Percentiles rank a stretch among this genome's conserved stretches.
These are phyloP conservation scores for Nasua narica DNA, from an alignment of 2,797 vertebrate species.

Conservation along the genomic window DNA sequence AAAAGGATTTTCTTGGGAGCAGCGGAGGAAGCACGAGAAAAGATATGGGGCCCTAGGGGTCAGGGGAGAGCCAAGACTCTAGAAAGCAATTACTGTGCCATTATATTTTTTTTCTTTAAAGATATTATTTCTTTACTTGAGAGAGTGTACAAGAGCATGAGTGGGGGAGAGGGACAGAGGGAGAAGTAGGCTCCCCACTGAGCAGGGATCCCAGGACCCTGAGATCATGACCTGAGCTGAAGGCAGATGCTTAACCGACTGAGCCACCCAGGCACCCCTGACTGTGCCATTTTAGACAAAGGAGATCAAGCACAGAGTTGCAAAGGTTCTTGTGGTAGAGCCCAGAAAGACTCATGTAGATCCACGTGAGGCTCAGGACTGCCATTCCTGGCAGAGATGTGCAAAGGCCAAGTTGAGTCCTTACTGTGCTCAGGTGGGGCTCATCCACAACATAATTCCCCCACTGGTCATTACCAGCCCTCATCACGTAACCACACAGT, in stretches of 20 bases:
- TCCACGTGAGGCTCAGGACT: background rate
- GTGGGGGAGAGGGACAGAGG: too few species aligned
- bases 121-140: background rate
- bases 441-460: background rate
- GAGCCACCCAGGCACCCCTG: background rate
- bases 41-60: background rate
- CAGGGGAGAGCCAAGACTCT: background rate
- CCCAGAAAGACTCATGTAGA: accelerated
- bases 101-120: background rate
- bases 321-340: background rate
- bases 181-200: background rate
- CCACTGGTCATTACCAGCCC: background rate
- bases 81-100: background rate
- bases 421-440: background rate
- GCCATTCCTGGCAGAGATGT: background rate
- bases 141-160: too few species aligned
- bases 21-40: background rate
- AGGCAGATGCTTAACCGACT: too few species aligned
- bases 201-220: too few species aligned
- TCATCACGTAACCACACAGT: too few species aligned
- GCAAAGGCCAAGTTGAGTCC: background rate
- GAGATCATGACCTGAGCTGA: too few species aligned
- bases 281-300: background rate
- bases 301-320: background rate
- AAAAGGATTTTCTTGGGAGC: background rate